Evolutionary conservation across 2,797 vertebrate species (phyloP).

Genomic region (Forpus xanthops): DNA sequence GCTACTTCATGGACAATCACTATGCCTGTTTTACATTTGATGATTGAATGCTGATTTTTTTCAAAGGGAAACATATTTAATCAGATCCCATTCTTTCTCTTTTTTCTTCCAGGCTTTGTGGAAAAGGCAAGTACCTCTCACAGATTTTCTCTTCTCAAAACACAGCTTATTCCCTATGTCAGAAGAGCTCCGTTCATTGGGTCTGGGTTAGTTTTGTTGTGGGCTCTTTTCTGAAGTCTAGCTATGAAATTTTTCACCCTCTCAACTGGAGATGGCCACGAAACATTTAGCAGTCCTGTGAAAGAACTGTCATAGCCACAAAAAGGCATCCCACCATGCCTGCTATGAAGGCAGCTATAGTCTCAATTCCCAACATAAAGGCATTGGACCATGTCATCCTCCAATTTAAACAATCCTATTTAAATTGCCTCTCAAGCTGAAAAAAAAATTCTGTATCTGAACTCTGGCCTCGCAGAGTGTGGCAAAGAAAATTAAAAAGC

Average conservation of each 20-base stretch:
- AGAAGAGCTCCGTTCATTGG: neutral
- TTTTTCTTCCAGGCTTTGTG: neutral
- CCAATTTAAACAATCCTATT: neutral
- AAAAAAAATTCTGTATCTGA: conserved; percentile 19
- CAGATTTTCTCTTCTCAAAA: neutral
- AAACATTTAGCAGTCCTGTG: neutral
- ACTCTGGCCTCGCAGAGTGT: neutral
- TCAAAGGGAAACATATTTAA: conserved; percentile 4
- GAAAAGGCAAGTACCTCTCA: neutral
- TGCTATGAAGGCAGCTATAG: neutral
- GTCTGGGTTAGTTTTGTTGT: neutral
- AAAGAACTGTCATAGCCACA: neutral
- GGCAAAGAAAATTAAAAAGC: neutral
- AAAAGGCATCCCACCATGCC: neutral
- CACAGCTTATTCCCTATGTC: neutral
- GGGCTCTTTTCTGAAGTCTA: neutral
- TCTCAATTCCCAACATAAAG: neutral
- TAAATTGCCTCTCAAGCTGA: conserved; percentile 23
- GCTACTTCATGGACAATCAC: neutral
- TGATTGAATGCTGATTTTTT: neutral
- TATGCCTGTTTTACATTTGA: neutral
- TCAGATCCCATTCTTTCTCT: neutral
- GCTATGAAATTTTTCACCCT: neutral
- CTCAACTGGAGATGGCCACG: neutral
- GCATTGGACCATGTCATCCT: neutral